Conservation (phyloP, 2,888 invertebrate genomes). For the Slavum lentiscoides region DNA sequence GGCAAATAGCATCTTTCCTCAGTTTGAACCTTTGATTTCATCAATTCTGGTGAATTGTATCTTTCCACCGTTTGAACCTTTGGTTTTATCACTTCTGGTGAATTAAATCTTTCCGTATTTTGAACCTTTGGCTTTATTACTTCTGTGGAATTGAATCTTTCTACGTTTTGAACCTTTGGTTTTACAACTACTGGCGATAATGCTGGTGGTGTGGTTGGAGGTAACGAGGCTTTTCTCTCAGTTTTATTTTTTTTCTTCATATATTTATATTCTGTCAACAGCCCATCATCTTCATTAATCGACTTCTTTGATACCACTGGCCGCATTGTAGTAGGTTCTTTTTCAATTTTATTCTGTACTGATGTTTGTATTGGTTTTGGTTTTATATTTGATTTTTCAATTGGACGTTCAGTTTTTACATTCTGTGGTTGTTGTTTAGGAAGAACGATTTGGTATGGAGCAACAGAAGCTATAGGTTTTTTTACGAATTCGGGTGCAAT, state of each 20-base stretch:
- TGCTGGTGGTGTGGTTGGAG: neutral
- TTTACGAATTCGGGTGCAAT: constrained; percentile 7
- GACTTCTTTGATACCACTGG: constrained; percentile 31
- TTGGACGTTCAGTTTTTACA: constrained; percentile 19
- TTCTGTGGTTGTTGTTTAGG: constrained; percentile 34
- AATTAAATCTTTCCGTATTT: neutral
- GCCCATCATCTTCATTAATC: constrained; percentile 42
- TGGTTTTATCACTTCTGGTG: neutral
- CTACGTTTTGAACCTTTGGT: neutral
- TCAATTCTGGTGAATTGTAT: neutral
- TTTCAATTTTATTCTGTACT: constrained; percentile 39
- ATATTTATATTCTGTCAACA: constrained; percentile 42
- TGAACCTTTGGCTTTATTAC: neutral
- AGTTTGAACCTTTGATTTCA: constrained; percentile 1
- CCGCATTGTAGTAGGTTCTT: constrained; percentile 15
- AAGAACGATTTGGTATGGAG: constrained; percentile 49
- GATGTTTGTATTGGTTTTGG: constrained; percentile 17
- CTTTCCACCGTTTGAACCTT: constrained; percentile 2
- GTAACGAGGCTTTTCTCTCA: constrained; percentile 29
- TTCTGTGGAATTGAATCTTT: neutral
- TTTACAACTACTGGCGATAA: neutral
- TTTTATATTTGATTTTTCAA: constrained; percentile 36
- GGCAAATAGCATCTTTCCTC: neutral
- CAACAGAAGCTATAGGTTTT: constrained; percentile 50
- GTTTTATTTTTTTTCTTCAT: constrained; percentile 45